Evolutionary conservation across 2,113 vertebrate genomes (phyloP).

Genomic region (Eurypyga helias): DNA sequence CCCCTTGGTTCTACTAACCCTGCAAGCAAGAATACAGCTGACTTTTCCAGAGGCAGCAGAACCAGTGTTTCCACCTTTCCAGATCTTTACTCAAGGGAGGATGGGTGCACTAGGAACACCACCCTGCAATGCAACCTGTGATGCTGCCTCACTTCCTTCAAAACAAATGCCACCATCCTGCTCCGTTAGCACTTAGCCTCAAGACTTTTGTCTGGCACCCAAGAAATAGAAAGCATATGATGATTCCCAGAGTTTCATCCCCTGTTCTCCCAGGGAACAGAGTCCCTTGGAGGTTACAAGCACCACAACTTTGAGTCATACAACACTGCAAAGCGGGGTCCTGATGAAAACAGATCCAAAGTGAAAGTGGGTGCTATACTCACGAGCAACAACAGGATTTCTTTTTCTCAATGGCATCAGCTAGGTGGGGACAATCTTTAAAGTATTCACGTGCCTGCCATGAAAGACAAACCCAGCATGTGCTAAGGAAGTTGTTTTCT

Average conservation of each 20-base stretch:
- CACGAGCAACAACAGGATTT: neutral
- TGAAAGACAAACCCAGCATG: neutral
- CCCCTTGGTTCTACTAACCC: neutral
- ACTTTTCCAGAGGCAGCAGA: neutral
- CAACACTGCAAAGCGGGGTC: neutral
- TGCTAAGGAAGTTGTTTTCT: neutral
- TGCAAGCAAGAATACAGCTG: neutral
- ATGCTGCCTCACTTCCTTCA: neutral
- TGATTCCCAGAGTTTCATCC: neutral
- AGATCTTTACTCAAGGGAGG: neutral
- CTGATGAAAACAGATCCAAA: neutral
- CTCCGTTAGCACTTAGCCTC: neutral
- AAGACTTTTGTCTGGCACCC: neutral
- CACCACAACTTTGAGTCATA: neutral
- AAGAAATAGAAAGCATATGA: neutral
- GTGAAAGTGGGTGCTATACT: neutral
- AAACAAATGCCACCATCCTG: neutral
- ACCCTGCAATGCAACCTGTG: neutral
- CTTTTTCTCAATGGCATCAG: neutral
- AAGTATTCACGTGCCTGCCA: neutral
- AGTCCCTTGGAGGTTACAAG: neutral
- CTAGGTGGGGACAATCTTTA: neutral
- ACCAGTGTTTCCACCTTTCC: neutral
- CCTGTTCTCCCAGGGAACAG: neutral
- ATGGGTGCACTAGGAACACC: neutral